Conservation (phyloP, 2,888 invertebrate genomes). For the Dolichomitus sp. region DNA sequence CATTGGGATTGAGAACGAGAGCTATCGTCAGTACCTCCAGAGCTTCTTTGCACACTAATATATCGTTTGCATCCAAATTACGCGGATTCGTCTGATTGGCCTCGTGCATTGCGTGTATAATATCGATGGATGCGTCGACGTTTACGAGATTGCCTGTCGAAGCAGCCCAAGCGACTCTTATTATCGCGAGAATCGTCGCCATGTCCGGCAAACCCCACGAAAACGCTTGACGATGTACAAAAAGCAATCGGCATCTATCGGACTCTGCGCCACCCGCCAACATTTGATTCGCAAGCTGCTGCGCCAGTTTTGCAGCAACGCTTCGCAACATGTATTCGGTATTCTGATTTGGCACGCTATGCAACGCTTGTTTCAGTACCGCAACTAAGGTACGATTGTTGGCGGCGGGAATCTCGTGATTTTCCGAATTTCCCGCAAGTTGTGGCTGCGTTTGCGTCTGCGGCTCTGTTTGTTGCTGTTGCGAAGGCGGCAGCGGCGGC, state of each 20-base stretch:
- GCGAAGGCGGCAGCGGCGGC: slow-evolving; percentile 44
- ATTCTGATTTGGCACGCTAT: slow-evolving; percentile 93
- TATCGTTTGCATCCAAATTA: slow-evolving; percentile 90
- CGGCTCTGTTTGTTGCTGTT: no score
- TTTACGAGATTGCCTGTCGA: slow-evolving; percentile 90
- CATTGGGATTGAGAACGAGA: slow-evolving; percentile 95
- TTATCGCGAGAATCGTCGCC: slow-evolving; percentile 91
- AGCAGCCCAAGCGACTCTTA: slow-evolving; percentile 93
- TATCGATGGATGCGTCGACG: slow-evolving; percentile 88
- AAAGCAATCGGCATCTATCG: slow-evolving; percentile 87
- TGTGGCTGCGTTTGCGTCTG: background rate
- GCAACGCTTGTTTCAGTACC: slow-evolving; percentile 93
- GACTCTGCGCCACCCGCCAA: slow-evolving; percentile 86
- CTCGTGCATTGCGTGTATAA: slow-evolving; percentile 90
- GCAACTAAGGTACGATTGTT: slow-evolving; percentile 86
- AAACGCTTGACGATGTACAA: slow-evolving; percentile 87
- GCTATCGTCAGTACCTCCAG: slow-evolving; percentile 97
- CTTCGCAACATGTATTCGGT: slow-evolving; percentile 95
- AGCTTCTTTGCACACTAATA: slow-evolving; percentile 95
- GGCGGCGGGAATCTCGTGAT: slow-evolving; percentile 81
- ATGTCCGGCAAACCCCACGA: slow-evolving; percentile 92
- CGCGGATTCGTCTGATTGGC: slow-evolving; percentile 87
- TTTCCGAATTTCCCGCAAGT: slow-evolving; percentile 82
- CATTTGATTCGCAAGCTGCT: slow-evolving; percentile 92
- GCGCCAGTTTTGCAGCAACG: slow-evolving; percentile 94